A percentile compares a stretch with the other conserved stretches of the same genome.
Conservation (phyloP, 2,888 invertebrate genomes). For the Sphaerophoria taeniata region DNA sequence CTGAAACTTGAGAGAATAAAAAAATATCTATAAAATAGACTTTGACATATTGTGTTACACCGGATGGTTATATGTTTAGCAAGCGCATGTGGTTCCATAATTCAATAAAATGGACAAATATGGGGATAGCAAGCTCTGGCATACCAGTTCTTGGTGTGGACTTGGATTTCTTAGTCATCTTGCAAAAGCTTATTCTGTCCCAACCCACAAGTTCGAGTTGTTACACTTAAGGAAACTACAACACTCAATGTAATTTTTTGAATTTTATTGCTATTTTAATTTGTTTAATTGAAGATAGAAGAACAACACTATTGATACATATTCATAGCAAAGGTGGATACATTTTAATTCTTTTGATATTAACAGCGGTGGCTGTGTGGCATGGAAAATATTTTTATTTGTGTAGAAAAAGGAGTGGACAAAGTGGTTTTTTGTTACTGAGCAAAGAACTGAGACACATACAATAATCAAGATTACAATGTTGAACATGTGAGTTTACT, state of each 20-base stretch:
- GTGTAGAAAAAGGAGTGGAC: conserved; percentile 45
- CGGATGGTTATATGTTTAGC: conserved; percentile 48
- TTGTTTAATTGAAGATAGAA: conserved; percentile 46
- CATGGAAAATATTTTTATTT: conserved; percentile 26
- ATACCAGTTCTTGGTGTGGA: conserved; percentile 14
- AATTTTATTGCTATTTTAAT: neutral
- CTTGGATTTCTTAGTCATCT: conserved; percentile 10
- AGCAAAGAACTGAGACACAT: conserved; percentile 10
- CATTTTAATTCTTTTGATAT: conserved; percentile 26
- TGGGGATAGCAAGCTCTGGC: conserved; percentile 45
- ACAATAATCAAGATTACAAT: conserved; percentile 22
- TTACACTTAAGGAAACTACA: neutral
- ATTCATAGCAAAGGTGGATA: conserved; percentile 21
- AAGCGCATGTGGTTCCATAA: conserved; percentile 53
- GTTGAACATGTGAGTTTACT: neutral
- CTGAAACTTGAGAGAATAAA: conserved; percentile 25
- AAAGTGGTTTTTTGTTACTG: conserved; percentile 8
- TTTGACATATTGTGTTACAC: conserved; percentile 38
- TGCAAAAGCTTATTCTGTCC: conserved; percentile 38
- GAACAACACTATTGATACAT: neutral
- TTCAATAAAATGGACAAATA: conserved; percentile 59
- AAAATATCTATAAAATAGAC: neutral
- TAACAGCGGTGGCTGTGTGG: neutral
- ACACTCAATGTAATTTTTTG: neutral
- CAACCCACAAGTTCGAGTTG: conserved; percentile 16